Evolutionary conservation across 2,113 vertebrate species (phyloP).

Genomic region (Sula dactylatra): DNA sequence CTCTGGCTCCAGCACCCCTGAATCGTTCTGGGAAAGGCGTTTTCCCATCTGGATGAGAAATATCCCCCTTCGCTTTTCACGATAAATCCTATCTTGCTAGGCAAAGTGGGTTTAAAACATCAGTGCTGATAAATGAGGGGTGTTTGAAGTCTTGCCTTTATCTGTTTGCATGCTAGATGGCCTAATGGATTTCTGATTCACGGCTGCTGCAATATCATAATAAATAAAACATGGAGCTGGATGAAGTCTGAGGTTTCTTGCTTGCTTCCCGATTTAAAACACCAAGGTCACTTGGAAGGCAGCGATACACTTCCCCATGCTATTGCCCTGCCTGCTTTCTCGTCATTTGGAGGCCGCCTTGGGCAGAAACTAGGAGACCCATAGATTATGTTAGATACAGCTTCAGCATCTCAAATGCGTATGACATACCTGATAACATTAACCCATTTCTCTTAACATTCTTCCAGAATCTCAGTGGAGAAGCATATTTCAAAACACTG

Average conservation of each 20-base stretch:
- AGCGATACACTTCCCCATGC: accelerated
- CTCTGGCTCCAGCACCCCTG: too few species aligned
- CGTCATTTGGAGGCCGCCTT: accelerated
- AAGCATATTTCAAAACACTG: neutral
- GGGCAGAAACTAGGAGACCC: neutral
- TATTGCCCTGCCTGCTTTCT: neutral
- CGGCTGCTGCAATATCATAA: neutral
- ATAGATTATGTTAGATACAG: neutral
- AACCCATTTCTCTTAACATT: neutral
- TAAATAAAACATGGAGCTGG: neutral
- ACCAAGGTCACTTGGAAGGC: neutral
- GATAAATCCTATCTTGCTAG: neutral
- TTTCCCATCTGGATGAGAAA: neutral
- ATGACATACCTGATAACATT: neutral
- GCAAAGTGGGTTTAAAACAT: neutral
- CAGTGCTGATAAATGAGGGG: neutral
- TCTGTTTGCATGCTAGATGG: neutral
- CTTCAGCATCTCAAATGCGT: neutral
- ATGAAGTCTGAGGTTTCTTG: neutral
- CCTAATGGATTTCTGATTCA: neutral
- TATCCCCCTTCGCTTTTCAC: neutral
- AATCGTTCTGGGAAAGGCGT: neutral
- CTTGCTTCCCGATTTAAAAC: neutral
- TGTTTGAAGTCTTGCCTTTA: neutral
- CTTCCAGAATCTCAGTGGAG: neutral